These are phyloP conservation scores for Cyanistes caeruleus DNA, from an alignment of 2,113 vertebrate genomes.

Conservation along the genomic window DNA sequence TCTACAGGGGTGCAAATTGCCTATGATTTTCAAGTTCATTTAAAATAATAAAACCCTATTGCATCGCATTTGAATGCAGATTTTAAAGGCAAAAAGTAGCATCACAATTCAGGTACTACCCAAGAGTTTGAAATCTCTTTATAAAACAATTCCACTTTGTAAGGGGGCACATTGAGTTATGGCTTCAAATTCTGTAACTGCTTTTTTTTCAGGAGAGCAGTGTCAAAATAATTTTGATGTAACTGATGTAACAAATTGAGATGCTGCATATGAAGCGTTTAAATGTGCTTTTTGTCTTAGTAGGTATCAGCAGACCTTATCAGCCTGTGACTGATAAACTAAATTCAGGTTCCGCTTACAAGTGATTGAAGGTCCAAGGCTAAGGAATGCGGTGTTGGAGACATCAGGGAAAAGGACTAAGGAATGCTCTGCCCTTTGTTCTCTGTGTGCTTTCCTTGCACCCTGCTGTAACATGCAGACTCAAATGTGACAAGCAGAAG, in stretches of 20 bases:
- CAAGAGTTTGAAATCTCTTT: background rate
- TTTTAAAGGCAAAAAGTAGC: background rate
- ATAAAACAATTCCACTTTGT: background rate
- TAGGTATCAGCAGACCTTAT: background rate
- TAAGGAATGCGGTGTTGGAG: fast-evolving
- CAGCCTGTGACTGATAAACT: background rate
- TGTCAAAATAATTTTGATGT: background rate
- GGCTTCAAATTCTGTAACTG: background rate
- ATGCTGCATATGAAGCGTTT: background rate
- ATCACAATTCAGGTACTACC: fast-evolving
- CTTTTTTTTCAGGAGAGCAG: background rate
- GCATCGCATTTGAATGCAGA: background rate
- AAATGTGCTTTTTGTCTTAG: background rate
- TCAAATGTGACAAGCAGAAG: background rate
- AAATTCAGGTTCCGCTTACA: background rate
- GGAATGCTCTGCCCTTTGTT: background rate
- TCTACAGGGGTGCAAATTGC: background rate
- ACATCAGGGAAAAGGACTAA: background rate
- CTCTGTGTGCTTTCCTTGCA: background rate
- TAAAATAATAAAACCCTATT: background rate
- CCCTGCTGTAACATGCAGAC: background rate
- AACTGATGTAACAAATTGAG: background rate
- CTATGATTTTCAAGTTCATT: background rate
- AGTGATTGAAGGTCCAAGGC: background rate
- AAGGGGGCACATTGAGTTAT: fast-evolving